phyloP scores from a whole-genome alignment of 2,797 vertebrate species.

The Parambassis ranga region DNA sequence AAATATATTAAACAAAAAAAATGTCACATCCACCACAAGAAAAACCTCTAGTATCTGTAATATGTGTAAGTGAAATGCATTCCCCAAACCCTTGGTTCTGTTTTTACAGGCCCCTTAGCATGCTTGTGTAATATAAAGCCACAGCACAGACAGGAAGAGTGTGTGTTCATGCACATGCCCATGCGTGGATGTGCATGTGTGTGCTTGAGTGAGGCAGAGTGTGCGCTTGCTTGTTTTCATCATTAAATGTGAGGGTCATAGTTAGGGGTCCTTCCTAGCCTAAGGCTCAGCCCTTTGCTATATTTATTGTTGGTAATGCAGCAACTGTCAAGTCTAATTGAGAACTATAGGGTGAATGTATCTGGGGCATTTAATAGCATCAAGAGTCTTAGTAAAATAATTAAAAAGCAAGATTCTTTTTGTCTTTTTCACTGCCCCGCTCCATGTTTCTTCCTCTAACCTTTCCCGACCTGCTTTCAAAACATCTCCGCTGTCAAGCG shows the following conservation, averaged over 20 bases:
- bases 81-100: constrained; percentile 9
- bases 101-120: constrained; percentile 17
- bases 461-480: constrained; percentile 70
- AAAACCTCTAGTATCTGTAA: not conserved
- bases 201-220: constrained; percentile 60
- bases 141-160: not conserved
- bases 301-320: constrained; percentile 84
- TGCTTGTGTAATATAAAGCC: constrained; percentile 45
- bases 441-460: constrained; percentile 70
- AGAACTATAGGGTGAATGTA: constrained; percentile 79
- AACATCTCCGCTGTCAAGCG: constrained; percentile 59
- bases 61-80: no score
- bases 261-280: constrained; percentile 77
- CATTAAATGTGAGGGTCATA: constrained; percentile 82
- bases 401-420: constrained; percentile 77
- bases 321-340: constrained; percentile 83
- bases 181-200: constrained; percentile 21
- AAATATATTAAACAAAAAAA: no score
- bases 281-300: constrained; percentile 76
- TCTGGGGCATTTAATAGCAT: constrained; percentile 83
- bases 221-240: constrained; percentile 76
- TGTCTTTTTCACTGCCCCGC: constrained; percentile 72
- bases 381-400: constrained; percentile 79
- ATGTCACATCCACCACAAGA: no score
- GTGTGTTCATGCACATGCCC: not conserved